A percentile compares a stretch with the other conserved stretches of the same genome.
These are phyloP conservation scores for Anodontia alba DNA, from an alignment of 2,888 invertebrate species.

Conservation along the genomic window DNA sequence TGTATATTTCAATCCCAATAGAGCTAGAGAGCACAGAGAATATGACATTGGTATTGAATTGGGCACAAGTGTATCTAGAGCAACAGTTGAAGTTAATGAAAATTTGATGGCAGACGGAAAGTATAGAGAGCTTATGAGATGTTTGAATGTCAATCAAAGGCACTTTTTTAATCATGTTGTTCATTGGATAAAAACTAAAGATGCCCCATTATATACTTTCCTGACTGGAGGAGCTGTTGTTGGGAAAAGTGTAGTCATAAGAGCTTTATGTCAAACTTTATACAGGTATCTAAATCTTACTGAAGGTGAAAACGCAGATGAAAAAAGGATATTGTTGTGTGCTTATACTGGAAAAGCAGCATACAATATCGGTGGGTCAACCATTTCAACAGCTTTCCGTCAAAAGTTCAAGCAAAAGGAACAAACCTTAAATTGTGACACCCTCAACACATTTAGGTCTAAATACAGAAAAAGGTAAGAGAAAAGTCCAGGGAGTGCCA, in stretches of 20 bases:
- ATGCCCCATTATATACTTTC: slow-evolving; percentile 19
- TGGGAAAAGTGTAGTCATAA: no score
- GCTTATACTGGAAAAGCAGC: slow-evolving; percentile 57
- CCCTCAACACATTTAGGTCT: slow-evolving; percentile 46
- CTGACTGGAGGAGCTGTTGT: slow-evolving; percentile 17
- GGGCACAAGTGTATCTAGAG: not conserved
- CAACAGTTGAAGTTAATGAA: slow-evolving; percentile 14
- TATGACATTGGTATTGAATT: not conserved
- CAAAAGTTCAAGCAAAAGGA: slow-evolving; percentile 41
- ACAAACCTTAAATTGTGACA: slow-evolving; percentile 42
- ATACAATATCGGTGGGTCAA: slow-evolving; percentile 52
- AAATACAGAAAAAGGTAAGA: no score
- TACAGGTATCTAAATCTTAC: slow-evolving; percentile 21
- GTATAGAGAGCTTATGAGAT: not conserved
- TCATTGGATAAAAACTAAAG: slow-evolving; percentile 21
- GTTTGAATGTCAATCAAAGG: not conserved
- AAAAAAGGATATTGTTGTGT: slow-evolving; percentile 52
- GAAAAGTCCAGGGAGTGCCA: no score
- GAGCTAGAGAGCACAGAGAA: not conserved
- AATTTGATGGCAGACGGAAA: not conserved
- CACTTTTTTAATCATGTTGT: slow-evolving; percentile 18
- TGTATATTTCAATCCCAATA: not conserved
- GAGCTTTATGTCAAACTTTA: no score
- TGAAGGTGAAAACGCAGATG: slow-evolving; percentile 54
- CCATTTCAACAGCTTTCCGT: slow-evolving; percentile 49